Conservation (phyloP, 2,113 vertebrate genomes). For the Tragelaphus scriptus region DNA sequence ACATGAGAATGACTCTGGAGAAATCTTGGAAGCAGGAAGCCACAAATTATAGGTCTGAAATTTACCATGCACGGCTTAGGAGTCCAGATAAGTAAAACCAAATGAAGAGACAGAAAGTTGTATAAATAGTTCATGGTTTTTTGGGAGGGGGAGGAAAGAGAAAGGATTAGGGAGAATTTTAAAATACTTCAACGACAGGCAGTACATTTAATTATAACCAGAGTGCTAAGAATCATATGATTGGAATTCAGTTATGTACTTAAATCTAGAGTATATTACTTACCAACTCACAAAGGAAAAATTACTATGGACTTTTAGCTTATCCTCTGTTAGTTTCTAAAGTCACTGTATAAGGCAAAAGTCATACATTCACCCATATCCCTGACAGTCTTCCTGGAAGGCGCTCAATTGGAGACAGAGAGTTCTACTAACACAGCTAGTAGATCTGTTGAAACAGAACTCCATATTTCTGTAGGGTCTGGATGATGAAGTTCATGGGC, state of each 20-base stretch:
- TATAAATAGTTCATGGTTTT: slow-evolving; percentile 62
- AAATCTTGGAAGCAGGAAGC: slow-evolving; percentile 77
- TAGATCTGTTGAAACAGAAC: not conserved
- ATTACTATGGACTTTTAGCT: not conserved
- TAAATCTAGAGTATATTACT: slow-evolving; percentile 32
- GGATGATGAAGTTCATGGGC: not conserved
- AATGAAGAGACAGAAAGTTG: slow-evolving; percentile 72
- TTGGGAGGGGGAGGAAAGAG: slow-evolving; percentile 53
- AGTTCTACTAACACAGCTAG: not conserved
- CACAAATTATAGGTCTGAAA: slow-evolving; percentile 80
- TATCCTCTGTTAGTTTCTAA: not conserved
- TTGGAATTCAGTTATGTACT: slow-evolving; percentile 39
- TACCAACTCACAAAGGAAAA: not conserved
- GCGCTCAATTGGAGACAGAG: not conserved
- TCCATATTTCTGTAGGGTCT: not conserved
- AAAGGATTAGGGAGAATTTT: slow-evolving; percentile 41
- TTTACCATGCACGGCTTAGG: slow-evolving; percentile 57
- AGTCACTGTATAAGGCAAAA: not conserved
- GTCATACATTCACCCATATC: not conserved
- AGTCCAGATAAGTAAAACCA: slow-evolving; percentile 76
- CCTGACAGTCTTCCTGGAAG: not conserved
- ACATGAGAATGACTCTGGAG: slow-evolving; percentile 63
- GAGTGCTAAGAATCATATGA: slow-evolving; percentile 48
- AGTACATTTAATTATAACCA: slow-evolving; percentile 61
- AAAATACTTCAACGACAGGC: slow-evolving; percentile 54